phyloP scores from a whole-genome alignment of 2,888 invertebrate species.

The Microctonus aethiopoides region DNA sequence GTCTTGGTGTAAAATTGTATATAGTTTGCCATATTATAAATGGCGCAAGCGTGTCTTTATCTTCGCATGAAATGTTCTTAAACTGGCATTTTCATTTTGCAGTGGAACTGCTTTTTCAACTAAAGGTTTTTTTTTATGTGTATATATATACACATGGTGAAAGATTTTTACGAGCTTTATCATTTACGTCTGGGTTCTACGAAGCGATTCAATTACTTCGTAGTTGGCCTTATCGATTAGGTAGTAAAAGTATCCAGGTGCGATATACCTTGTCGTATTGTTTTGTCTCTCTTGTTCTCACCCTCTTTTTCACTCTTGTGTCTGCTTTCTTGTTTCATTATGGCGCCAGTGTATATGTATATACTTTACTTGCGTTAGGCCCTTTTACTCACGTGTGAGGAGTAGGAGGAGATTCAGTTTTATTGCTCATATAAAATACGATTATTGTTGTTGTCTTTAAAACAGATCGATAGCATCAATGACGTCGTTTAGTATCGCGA shows the following conservation, averaged over 20 bases:
- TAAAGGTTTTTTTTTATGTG: too few species aligned
- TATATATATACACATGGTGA: background rate
- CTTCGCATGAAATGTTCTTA: constrained; percentile 21
- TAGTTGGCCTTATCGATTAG: constrained; percentile 39
- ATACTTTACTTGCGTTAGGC: background rate
- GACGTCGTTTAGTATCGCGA: background rate
- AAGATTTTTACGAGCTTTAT: constrained; percentile 41
- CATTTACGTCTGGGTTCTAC: constrained; percentile 40
- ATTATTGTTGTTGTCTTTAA: constrained; percentile 12
- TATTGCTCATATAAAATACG: constrained; percentile 23
- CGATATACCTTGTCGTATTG: constrained; percentile 14
- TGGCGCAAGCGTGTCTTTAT: constrained; percentile 17
- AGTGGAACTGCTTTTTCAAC: background rate
- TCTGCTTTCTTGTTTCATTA: constrained; percentile 15
- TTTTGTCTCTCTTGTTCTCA: constrained; percentile 14
- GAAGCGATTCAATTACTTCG: constrained; percentile 41
- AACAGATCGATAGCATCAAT: constrained; percentile 11
- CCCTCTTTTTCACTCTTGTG: constrained; percentile 13
- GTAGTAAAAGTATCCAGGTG: constrained; percentile 39
- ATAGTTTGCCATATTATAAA: background rate
- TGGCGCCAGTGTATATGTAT: background rate
- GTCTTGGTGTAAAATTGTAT: constrained; percentile 10
- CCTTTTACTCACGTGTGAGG: background rate
- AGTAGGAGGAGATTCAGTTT: constrained; percentile 1
- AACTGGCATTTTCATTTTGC: constrained; percentile 1